Base-by-base conservation (phyloP, 2,888 invertebrate species). In the Drosophila algonquin region DNA sequence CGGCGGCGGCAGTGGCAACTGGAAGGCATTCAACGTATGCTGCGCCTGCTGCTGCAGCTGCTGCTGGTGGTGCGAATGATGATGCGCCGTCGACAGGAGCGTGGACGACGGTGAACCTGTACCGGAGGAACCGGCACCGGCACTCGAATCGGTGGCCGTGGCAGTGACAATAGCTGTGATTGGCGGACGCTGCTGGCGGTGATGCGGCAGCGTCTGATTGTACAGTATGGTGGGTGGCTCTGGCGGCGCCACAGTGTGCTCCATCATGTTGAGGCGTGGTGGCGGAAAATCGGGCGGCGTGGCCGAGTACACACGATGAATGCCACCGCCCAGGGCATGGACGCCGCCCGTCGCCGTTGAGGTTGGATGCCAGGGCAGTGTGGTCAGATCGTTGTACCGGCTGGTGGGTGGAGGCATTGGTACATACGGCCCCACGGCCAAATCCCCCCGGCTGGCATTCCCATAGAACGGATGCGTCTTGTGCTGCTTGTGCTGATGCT, bases 211-310 rank as follows among this genome's bases (percentile, higher is more conserved):
- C 56, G 82, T 79, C 58, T 84, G 84, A 79, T 83, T 87, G 74
- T 84, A 87, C 40, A 83, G 73, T 52, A 88, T 80, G 35, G 84
- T 79, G 62, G 86, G 87, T 51, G 81, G 76, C 73, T 88, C 85
- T 16, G 85, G 88, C 56, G 84, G 88, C 45, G 85, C 86, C 65
- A 88, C 71, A 50, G 85, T 86, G 32, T 89, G 87, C 65, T 85
- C 80, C 51, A 78, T 50, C 59, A 76, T 57, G 48, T 69, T 80
- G 1, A 89, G 68, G 27, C 91, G 90, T 18, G 90, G 91, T 64
- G 91, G 91, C 67, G 90, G 90, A 69, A 87, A 80, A 51, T 88
- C 81, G 32, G 90, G 90, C 57, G 90, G 90, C 16, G 85, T 84
- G 16, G 77, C 85, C 27, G 87, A 83, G 60, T 83, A 83, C 24